These are phyloP conservation scores for Cacajao melanocephalus DNA, from an alignment of 2,797 vertebrate species.

Conservation along the genomic window DNA sequence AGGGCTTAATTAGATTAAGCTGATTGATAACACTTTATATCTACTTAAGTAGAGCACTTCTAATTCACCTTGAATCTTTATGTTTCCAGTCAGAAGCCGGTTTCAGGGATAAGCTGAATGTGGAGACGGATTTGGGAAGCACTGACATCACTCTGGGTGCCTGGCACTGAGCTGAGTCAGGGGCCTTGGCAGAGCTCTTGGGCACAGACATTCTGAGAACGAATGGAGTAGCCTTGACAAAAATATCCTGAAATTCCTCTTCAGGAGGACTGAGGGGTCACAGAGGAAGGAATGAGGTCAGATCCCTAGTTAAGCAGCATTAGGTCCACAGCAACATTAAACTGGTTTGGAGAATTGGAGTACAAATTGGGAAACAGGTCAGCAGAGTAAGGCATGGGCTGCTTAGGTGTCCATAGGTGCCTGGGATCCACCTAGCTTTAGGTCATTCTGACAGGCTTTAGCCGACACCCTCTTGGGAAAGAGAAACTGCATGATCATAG, in stretches of 20 bases:
- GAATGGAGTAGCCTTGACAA: not conserved
- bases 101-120: not conserved
- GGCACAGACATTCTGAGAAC: not conserved
- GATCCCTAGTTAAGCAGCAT: not conserved
- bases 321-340: not conserved
- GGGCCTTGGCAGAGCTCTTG: not conserved
- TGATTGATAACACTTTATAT: conserved; percentile 82
- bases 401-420: not conserved
- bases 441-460: not conserved
- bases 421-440: not conserved
- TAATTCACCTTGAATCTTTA: conserved; percentile 77
- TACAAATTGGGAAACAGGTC: not conserved
- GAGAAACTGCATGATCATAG: not conserved
- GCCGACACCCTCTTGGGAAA: not conserved
- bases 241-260: not conserved
- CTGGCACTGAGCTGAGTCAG: not conserved
- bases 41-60: conserved; percentile 78
- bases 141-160: not conserved
- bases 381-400: not conserved
- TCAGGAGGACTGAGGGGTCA: not conserved
- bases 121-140: not conserved
- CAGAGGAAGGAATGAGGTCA: not conserved
- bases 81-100: conserved; percentile 64
- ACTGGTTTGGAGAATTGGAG: not conserved
- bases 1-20: conserved; percentile 80